Evolutionary conservation across 2,113 vertebrate genomes (phyloP).

Genomic region (Carassius auratus): DNA sequence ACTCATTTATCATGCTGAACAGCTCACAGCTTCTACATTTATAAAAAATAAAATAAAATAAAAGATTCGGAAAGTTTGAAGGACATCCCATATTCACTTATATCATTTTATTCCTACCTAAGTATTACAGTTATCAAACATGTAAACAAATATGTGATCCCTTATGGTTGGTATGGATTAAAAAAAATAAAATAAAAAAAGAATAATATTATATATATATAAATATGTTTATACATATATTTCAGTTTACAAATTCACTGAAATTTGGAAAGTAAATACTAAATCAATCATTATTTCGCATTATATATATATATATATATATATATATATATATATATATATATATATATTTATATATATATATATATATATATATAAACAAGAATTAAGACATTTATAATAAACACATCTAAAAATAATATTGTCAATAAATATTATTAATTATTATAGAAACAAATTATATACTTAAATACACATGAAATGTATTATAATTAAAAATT

Average conservation of each 20-base stretch:
- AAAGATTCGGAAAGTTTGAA: neutral
- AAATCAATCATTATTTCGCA: too few species aligned
- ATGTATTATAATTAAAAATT: neutral
- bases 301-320: too few species aligned
- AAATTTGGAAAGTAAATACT: too few species aligned
- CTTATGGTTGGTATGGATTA: neutral
- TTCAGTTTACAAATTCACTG: too few species aligned
- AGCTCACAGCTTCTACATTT: neutral
- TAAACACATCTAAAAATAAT: neutral
- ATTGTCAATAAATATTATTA: neutral
- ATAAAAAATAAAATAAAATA: neutral
- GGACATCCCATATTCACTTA: neutral
- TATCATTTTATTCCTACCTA: neutral
- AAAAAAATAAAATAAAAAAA: too few species aligned
- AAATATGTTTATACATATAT: too few species aligned
- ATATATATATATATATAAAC: neutral
- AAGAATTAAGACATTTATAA: neutral
- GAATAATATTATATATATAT: too few species aligned
- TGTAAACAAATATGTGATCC: neutral
- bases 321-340: too few species aligned
- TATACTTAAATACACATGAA: neutral
- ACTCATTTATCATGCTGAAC: neutral
- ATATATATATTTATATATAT: too few species aligned
- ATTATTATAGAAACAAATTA: neutral
- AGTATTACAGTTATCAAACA: neutral